phyloP scores from a whole-genome alignment of 1,140 invertebrate species.

The Spodoptera frugiperda region DNA sequence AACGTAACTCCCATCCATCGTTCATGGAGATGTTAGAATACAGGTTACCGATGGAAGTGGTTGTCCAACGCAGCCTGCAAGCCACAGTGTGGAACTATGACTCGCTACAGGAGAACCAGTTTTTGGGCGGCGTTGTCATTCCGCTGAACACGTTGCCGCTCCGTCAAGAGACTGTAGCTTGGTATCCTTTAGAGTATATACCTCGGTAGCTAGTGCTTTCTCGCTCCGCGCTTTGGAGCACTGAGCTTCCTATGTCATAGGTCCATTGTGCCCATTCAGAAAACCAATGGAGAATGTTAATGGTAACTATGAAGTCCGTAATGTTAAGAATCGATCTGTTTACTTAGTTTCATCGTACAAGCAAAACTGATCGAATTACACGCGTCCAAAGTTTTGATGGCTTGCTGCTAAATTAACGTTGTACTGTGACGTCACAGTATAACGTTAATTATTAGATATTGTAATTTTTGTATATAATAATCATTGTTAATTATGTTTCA shows the following conservation, averaged over 20 bases:
- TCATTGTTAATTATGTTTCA: too few relatives aligned
- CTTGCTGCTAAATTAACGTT: too few relatives aligned
- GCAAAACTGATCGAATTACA: too few relatives aligned
- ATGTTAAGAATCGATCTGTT: too few relatives aligned
- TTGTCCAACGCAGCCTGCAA: conserved; percentile 92
- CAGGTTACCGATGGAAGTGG: conserved; percentile 93
- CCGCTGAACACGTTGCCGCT: conserved; percentile 91
- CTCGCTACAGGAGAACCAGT: conserved; percentile 97
- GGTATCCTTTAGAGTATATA: conserved; percentile 90
- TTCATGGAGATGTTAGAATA: conserved; percentile 99
- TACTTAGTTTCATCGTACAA: too few relatives aligned
- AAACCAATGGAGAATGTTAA: too few relatives aligned
- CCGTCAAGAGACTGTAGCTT: conserved; percentile 91
- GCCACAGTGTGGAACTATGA: conserved; percentile 98
- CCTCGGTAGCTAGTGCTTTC: conserved; percentile 80
- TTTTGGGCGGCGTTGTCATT: conserved; percentile 95
- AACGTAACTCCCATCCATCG: conserved; percentile 96
- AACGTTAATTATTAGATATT: too few relatives aligned
- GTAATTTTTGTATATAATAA: too few relatives aligned
- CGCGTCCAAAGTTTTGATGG: too few relatives aligned
- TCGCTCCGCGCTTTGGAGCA: conserved; percentile 74
- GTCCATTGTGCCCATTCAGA: conserved; percentile 1
- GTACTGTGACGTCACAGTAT: too few relatives aligned
- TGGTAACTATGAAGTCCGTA: too few relatives aligned
- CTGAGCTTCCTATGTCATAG: conserved; percentile 50